These are phyloP conservation scores for Scolopax mira DNA, from an alignment of 2,113 vertebrate species.

Conservation along the genomic window DNA sequence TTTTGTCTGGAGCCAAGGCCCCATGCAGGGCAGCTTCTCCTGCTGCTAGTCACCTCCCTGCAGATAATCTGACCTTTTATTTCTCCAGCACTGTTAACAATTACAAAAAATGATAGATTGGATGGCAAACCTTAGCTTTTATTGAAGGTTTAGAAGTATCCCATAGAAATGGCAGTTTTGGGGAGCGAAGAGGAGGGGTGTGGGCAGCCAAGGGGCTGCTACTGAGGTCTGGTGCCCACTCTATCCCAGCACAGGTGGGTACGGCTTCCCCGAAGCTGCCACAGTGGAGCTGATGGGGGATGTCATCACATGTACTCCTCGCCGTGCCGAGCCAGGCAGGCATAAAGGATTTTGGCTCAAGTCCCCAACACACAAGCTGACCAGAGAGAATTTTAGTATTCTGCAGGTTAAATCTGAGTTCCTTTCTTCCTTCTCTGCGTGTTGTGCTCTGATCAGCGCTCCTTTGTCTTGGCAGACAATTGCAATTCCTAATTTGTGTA, in stretches of 20 bases:
- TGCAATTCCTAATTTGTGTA: constrained; percentile 35
- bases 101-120: not conserved
- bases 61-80: not conserved
- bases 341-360: not conserved
- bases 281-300: not conserved
- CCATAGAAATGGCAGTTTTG: not conserved
- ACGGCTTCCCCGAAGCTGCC: not conserved
- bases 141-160: not conserved
- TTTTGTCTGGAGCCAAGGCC: not conserved
- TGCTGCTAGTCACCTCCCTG: not conserved
- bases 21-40: not conserved
- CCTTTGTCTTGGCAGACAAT: not conserved
- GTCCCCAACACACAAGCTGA: rapidly evolving
- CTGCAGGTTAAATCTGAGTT: not conserved
- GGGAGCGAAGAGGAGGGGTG: not conserved
- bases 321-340: rapidly evolving
- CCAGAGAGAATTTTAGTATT: not conserved
- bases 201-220: not conserved
- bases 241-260: not conserved
- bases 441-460: not conserved
- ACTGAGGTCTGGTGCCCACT: not conserved
- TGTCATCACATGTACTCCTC: not conserved
- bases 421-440: not conserved
- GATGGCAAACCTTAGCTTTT: not conserved
- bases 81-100: not conserved